phyloP scores from a whole-genome alignment of 2,797 vertebrate genomes.

The Anguilla obscura region DNA sequence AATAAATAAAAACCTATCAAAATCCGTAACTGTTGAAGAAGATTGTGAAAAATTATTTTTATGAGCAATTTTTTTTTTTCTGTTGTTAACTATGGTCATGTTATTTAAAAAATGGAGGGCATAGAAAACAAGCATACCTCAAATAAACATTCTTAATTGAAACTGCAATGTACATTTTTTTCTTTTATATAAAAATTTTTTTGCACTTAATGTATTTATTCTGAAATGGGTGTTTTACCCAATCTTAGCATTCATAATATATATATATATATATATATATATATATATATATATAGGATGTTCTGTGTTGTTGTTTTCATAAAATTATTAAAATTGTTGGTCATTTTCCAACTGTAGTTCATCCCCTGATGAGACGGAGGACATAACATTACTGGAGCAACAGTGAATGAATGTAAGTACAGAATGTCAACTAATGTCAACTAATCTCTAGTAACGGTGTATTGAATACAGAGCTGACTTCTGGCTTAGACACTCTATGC shows the following conservation, averaged over 20 bases:
- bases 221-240: background rate
- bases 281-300: slow-evolving; percentile 58
- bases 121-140: slow-evolving; percentile 81
- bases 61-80: slow-evolving; percentile 83
- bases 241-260: background rate
- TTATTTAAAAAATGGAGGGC: slow-evolving; percentile 78
- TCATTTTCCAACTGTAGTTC: background rate
- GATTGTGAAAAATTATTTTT: slow-evolving; percentile 76
- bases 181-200: slow-evolving; percentile 35
- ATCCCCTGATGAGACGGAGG: background rate
- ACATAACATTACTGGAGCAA: background rate
- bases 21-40: slow-evolving; percentile 78
- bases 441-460: background rate
- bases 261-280: slow-evolving; percentile 54
- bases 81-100: slow-evolving; percentile 83
- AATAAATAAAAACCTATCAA: slow-evolving; percentile 76
- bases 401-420: background rate
- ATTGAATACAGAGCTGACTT: background rate
- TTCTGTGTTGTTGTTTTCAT: slow-evolving; percentile 29
- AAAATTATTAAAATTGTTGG: slow-evolving; percentile 25
- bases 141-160: slow-evolving; percentile 81
- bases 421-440: background rate
- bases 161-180: slow-evolving; percentile 60
- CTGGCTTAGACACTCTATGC: background rate
- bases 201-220: background rate